Evolutionary conservation across 2,888 invertebrate genomes (phyloP), one percentile per base, ranked within the genome.

Genomic region (Arctia plantaginis): DNA sequence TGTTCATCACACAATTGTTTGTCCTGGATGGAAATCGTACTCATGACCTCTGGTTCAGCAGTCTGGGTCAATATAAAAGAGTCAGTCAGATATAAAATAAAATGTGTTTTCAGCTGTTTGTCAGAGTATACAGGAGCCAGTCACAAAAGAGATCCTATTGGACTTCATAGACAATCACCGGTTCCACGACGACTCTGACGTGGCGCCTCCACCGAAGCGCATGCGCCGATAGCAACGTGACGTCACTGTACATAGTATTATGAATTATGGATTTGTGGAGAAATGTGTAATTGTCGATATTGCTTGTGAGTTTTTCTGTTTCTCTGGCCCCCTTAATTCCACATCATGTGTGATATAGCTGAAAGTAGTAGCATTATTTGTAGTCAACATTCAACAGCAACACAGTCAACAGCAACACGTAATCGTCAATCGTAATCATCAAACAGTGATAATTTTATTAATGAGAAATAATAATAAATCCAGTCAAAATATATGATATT

Each of bases 111-210:
- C 93, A 98, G 98, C 98, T 82, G 99, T 99, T 62, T 97, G 96
- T 87, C 96, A 97, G 72, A 98, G 98, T 90, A 99, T 99, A 89
- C 91, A 92, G 62, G 92, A 97, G 84, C 99, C 99, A 0, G 97
- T 99, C 3, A 99, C 99, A 0, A 98, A 98, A 90, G 98, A 98
- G 77, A 95, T 95, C 75, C 96, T 99, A 20, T 92, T 99, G 66
- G 96, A 97, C 70, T 98, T 94, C 91, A 98, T 99, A 82, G 96
- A 97, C 39, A 93, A 92, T 18, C 93, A 97, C 77, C 94, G 97
- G 77, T 98, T 96, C 90, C 94, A 96, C 66, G 97, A 97, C 82
- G 97, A 98, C 86, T 91, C 96, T 0, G 97, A 97, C 76, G 96
- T 96, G 66, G 98, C 98, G 98, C 98, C 98, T 73, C 98, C 98